phyloP scores from a whole-genome alignment of 2,888 invertebrate genomes.

The Epinotia demarniana region DNA sequence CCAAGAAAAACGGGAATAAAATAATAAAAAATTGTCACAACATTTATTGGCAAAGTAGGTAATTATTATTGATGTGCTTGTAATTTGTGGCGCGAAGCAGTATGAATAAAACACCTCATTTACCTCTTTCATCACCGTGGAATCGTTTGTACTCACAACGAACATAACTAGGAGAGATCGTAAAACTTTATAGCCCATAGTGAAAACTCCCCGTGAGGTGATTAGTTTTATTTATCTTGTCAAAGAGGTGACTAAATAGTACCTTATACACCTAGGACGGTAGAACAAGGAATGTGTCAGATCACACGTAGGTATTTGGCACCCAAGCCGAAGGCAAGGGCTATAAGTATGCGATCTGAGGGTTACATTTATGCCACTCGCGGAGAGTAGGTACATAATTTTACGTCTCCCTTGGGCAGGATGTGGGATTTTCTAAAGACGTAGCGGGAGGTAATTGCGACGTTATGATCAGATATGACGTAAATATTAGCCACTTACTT shows the following conservation, averaged over 20 bases:
- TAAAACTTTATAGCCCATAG: constrained; percentile 70
- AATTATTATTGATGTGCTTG: constrained; percentile 45
- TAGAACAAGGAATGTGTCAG: no score
- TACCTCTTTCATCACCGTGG: constrained; percentile 50
- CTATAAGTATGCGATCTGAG: no score
- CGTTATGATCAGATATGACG: no score
- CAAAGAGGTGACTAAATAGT: constrained; percentile 5
- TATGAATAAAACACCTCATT: constrained; percentile 55
- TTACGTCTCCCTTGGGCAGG: no score
- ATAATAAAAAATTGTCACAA: background rate
- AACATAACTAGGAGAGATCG: constrained; percentile 64
- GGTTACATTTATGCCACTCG: no score
- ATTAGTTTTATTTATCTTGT: constrained; percentile 58
- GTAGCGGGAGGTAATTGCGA: no score
- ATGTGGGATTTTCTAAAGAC: no score
- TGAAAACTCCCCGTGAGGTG: constrained; percentile 63
- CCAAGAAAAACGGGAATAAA: background rate
- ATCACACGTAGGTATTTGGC: no score
- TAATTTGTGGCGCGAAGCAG: constrained; percentile 57
- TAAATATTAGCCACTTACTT: no score
- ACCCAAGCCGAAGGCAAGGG: no score
- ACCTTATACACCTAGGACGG: no score
- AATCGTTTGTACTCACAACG: constrained; percentile 55
- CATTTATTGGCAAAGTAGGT: constrained; percentile 7
- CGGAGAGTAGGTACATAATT: no score